These are phyloP conservation scores for Pseudolaguvia tuberculata DNA, from an alignment of 2,113 vertebrate species.

Conservation along the genomic window DNA sequence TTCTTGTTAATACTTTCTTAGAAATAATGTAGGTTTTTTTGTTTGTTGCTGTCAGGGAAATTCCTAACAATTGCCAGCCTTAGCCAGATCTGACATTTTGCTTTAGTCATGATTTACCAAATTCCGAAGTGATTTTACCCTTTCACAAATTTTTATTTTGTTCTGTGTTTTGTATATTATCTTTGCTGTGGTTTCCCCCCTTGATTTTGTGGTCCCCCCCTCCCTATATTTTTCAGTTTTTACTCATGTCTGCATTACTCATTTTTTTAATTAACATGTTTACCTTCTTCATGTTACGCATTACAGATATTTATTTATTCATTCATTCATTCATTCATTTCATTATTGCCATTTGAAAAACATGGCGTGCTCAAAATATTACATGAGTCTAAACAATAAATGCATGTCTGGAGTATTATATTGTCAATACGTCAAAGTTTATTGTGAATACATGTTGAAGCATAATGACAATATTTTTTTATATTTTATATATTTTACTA, in stretches of 20 bases:
- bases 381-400: not conserved
- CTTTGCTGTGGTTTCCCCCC: not conserved
- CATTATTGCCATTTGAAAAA: not conserved
- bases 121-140: conserved; percentile 3
- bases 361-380: conserved; percentile 14
- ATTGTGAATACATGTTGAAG: no score
- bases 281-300: no score
- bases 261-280: not conserved
- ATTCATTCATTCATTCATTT: no score
- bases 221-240: not conserved
- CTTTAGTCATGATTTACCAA: conserved; percentile 7
- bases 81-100: conserved; percentile 12
- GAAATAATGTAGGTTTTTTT: not conserved
- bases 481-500: not conserved
- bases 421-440: no score
- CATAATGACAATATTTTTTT: no score
- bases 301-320: not conserved
- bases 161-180: not conserved
- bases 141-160: not conserved
- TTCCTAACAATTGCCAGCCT: conserved; percentile 17
- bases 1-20: not conserved
- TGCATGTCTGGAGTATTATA: not conserved
- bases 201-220: not conserved
- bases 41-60: conserved; percentile 11
- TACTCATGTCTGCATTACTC: not conserved